phyloP scores from a whole-genome alignment of 2,888 invertebrate genomes.

The Vannuccia rotundouncinata region DNA sequence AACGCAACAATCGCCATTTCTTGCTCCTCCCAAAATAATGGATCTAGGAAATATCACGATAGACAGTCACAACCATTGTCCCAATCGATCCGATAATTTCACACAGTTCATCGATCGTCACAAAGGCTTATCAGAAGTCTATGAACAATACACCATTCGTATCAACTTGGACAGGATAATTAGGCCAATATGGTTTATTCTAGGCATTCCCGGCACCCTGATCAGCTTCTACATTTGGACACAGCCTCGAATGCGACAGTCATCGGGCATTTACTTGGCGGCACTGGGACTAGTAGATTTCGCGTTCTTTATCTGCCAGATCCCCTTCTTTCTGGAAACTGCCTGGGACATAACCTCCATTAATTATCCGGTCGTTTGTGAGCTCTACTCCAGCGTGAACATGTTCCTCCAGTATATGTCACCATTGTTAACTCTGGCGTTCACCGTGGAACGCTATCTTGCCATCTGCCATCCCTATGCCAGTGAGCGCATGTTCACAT shows the following conservation, averaged over 20 bases:
- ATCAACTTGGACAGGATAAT: constrained; percentile 40
- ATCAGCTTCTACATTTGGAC: constrained; percentile 54
- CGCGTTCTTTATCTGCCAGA: constrained; percentile 49
- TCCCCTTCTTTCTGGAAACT: constrained; percentile 47
- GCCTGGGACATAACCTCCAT: constrained; percentile 47
- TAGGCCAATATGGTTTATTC: constrained; percentile 49
- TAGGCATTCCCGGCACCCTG: constrained; percentile 55
- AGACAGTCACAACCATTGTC: too few species aligned
- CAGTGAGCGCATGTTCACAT: constrained; percentile 50
- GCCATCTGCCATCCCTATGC: constrained; percentile 53
- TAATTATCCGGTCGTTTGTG: constrained; percentile 49
- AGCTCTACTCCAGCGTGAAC: constrained; percentile 50
- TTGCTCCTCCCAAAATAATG: too few species aligned
- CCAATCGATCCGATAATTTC: constrained; percentile 1
- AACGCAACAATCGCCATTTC: too few species aligned
- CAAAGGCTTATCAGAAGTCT: not conserved
- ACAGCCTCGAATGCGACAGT: constrained; percentile 52
- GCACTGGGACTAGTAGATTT: constrained; percentile 53
- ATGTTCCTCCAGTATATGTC: constrained; percentile 51
- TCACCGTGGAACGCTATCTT: constrained; percentile 55
- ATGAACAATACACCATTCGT: constrained; percentile 22
- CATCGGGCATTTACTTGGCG: constrained; percentile 54
- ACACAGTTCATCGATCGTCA: constrained; percentile 1
- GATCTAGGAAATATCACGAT: too few species aligned
- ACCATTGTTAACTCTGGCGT: constrained; percentile 52